Conservation (phyloP, 2,113 vertebrate genomes). For the Proterorhinus semilunaris region DNA sequence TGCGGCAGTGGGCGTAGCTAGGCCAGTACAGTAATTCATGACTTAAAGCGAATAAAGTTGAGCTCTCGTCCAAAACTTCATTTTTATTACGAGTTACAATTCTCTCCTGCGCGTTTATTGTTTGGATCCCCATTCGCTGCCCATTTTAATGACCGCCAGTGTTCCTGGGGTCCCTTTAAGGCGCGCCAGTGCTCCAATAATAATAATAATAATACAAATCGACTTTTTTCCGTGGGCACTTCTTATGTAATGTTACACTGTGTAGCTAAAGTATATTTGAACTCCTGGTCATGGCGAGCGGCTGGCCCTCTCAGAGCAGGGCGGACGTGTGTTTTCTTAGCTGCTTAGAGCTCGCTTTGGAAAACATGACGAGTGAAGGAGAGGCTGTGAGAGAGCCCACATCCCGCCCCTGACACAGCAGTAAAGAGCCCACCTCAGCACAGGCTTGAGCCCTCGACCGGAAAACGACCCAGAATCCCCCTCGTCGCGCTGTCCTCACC, state of each 20-base stretch:
- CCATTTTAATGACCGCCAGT: too few relatives aligned
- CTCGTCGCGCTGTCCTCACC: constrained; percentile 24
- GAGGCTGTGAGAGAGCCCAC: constrained; percentile 25
- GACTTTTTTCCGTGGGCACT: neutral
- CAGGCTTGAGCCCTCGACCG: constrained; percentile 39
- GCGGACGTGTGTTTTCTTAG: constrained; percentile 65
- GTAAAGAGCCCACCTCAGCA: constrained; percentile 54
- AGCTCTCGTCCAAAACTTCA: too few relatives aligned
- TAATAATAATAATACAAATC: neutral
- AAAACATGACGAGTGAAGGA: constrained; percentile 46
- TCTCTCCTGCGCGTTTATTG: too few relatives aligned
- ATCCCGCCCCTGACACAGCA: constrained; percentile 44
- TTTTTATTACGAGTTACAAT: too few relatives aligned
- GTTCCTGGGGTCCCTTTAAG: too few relatives aligned
- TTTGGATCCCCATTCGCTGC: too few relatives aligned
- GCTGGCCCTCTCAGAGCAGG: constrained; percentile 50
- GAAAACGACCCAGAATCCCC: constrained; percentile 28
- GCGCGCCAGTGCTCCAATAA: too few relatives aligned
- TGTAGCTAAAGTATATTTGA: constrained; percentile 23
- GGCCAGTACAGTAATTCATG: too few relatives aligned
- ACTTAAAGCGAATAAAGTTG: too few relatives aligned
- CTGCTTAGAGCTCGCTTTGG: constrained; percentile 50
- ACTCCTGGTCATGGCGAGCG: constrained; percentile 18
- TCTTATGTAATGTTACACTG: neutral
- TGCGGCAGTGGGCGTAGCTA: too few relatives aligned